Conservation (phyloP, 2,113 vertebrate genomes). For the Neolamprologus toae region DNA sequence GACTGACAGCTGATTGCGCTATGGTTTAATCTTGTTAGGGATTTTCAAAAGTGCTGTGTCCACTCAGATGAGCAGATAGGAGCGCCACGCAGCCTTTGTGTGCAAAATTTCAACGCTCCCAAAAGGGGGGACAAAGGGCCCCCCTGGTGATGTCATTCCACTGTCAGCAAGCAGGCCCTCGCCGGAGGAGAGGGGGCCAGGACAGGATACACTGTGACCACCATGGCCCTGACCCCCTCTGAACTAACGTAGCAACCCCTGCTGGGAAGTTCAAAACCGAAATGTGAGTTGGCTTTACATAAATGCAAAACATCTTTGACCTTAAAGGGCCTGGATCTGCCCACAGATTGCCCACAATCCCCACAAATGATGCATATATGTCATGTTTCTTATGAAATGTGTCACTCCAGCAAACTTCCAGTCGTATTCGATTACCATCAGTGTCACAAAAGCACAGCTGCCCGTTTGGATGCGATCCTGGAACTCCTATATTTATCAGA, state of each 20-base stretch:
- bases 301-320: neutral
- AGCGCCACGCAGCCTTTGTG: conserved; percentile 59
- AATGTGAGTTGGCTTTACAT: neutral
- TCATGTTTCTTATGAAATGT: conserved; percentile 15
- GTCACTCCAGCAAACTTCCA: conserved; percentile 18
- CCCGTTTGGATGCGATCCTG: conserved; percentile 8
- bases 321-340: neutral
- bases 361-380: neutral
- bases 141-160: conserved; percentile 66
- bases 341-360: neutral
- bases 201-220: conserved; percentile 40
- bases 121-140: conserved; percentile 49
- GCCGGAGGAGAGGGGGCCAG: conserved; percentile 23
- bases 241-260: neutral
- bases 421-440: conserved; percentile 26
- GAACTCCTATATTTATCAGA: conserved; percentile 36
- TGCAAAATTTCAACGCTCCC: conserved; percentile 63
- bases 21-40: conserved; percentile 73
- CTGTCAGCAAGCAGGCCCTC: conserved; percentile 58
- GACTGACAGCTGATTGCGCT: conserved; percentile 64
- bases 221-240: neutral
- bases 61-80: conserved; percentile 71
- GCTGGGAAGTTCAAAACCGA: conserved; percentile 13
- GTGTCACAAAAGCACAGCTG: conserved; percentile 47
- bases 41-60: conserved; percentile 77